Base-by-base conservation (phyloP, 23 tunicate genomes). In the Ascidia mentula region DNA sequence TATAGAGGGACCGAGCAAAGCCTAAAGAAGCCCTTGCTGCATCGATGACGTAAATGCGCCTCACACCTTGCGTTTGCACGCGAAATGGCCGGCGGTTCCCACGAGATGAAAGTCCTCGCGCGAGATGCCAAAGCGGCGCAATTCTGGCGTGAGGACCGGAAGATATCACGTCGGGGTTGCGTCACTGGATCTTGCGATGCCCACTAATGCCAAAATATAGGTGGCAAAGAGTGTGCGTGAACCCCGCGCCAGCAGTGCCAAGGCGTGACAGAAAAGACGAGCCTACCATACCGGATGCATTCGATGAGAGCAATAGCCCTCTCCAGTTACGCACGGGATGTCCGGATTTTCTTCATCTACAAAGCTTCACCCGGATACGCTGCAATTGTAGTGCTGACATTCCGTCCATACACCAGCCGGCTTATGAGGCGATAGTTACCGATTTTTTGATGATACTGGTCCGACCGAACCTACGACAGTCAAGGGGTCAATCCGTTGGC, bases 11-110 rank as follows among this genome's bases (percentile, higher is more conserved):
- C 65, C 65, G 65, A 53, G 65, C 24, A 28, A 9, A 28, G 65
- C 65, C 24, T 53, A 53, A 53, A 53, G 65, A 53, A 53, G 65
- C 65, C 24, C 65, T 53, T 26, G 65, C 65, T 70, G 74, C 74
- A 32, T 32, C 38, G 18, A 36, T 70, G 74, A 70, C 74, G 74
- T 70, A 70, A 70, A 34, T 32, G 37, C 74, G 74, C 37, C 38
- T 33, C 74, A 34, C 74, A 70, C 74, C 74, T 70, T 70, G 74
- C 32, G 74, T 22, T 70, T 70, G 74, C 74, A 70, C 74, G 74
- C 74, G 74, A 70, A 70, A 70, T 70, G 65, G 65, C 65, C 65
- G 28, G 65, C 24, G n/a, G 65, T 53, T 53, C 65, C 65, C 65
- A 53, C 65, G 65, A 53, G 65, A 53, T 53, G 65, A 53, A 53